These are phyloP conservation scores for Dicrurus megarhynchus DNA, from an alignment of 2,113 vertebrate species.

Conservation along the genomic window DNA sequence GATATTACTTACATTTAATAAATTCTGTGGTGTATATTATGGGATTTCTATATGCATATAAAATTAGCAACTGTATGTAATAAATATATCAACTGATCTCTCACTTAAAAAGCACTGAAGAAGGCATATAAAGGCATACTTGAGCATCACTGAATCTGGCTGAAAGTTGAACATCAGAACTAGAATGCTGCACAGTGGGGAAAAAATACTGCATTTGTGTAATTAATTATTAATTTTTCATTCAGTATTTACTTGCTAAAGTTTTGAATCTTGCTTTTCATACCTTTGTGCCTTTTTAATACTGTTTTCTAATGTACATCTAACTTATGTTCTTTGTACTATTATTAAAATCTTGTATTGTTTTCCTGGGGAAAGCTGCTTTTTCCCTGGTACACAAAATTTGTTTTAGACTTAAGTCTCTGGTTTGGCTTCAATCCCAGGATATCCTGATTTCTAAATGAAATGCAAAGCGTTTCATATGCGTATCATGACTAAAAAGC, in stretches of 20 bases:
- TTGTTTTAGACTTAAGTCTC: constrained; percentile 25
- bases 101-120: background rate
- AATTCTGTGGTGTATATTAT: background rate
- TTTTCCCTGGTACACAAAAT: background rate
- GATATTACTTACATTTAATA: background rate
- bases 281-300: background rate
- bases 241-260: background rate
- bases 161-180: background rate
- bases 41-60: background rate
- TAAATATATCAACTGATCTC: background rate
- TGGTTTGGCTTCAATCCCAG: constrained; percentile 43
- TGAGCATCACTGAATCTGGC: background rate
- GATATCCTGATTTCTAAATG: constrained; percentile 31
- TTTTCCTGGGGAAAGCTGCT: background rate
- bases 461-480: constrained; percentile 25
- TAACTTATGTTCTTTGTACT: background rate
- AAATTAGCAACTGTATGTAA: background rate
- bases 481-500: constrained; percentile 18
- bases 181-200: background rate
- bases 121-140: background rate
- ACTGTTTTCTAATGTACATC: background rate
- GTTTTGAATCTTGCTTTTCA: background rate
- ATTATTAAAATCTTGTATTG: background rate
- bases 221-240: background rate
- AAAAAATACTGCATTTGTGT: background rate